Conservation (phyloP, 2,888 invertebrate species). For the Barypeithes pellucidus region DNA sequence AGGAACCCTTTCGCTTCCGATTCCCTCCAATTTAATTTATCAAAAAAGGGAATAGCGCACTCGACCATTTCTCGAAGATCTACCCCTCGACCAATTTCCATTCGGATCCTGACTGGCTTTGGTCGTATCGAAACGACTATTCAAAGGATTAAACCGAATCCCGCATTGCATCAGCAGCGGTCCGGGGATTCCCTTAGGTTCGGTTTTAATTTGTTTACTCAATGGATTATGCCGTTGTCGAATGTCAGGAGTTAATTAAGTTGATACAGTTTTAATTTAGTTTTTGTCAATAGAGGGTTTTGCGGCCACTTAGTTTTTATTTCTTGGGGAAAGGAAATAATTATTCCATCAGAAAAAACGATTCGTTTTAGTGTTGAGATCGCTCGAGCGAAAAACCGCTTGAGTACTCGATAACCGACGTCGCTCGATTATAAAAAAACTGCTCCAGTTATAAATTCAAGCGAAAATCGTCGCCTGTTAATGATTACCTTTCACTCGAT, state of each 20-base stretch:
- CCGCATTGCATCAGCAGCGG: conserved; percentile 50
- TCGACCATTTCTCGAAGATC: not conserved
- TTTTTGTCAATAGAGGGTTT: conserved; percentile 48
- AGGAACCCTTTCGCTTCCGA: too few species aligned
- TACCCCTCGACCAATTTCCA: conserved; percentile 48
- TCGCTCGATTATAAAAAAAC: too few species aligned
- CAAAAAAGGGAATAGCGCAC: too few species aligned
- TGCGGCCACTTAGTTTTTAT: conserved; percentile 24
- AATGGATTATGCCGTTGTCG: conserved; percentile 50
- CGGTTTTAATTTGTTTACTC: conserved; percentile 52
- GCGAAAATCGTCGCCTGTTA: too few species aligned
- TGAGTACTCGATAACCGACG: too few species aligned
- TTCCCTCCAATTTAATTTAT: too few species aligned
- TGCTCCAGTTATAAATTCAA: too few species aligned
- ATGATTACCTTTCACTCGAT: too few species aligned
- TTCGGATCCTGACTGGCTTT: conserved; percentile 52
- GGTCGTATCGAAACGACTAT: conserved; percentile 56
- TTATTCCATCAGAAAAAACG: too few species aligned
- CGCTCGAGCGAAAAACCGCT: too few species aligned
- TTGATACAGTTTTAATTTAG: conserved; percentile 54
- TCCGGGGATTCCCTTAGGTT: conserved; percentile 38
- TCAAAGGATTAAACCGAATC: conserved; percentile 60
- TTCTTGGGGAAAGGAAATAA: conserved; percentile 14
- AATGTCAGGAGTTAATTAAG: conserved; percentile 53
- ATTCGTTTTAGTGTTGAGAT: too few species aligned